phyloP scores from a whole-genome alignment of 2,888 invertebrate genomes.

The Cephus pygmeus region DNA sequence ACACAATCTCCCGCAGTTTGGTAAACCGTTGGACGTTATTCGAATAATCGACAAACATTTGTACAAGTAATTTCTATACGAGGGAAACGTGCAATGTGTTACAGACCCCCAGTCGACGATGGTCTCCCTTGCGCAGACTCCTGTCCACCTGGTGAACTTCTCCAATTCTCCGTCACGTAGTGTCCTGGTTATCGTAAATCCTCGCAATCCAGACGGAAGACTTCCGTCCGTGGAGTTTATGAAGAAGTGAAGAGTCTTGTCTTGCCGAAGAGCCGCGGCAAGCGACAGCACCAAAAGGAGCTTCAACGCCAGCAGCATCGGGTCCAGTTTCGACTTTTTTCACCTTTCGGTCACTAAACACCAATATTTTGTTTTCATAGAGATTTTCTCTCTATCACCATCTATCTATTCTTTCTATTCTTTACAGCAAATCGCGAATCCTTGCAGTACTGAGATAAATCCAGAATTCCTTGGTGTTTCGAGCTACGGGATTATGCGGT shows the following conservation, averaged over 20 bases:
- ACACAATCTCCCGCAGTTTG: background rate
- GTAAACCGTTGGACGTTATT: background rate
- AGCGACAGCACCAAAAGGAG: constrained; percentile 45
- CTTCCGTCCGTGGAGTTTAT: background rate
- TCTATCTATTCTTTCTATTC: background rate
- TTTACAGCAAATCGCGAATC: background rate
- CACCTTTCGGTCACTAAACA: constrained; percentile 30
- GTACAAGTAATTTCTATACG: background rate
- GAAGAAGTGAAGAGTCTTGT: constrained; percentile 6
- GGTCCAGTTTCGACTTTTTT: constrained; percentile 36
- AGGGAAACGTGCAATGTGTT: background rate
- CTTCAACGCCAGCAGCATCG: constrained; percentile 48
- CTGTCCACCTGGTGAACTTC: constrained; percentile 49
- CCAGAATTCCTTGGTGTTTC: background rate
- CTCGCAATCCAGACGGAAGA: constrained; percentile 42
- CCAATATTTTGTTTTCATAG: background rate
- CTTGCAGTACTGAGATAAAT: background rate
- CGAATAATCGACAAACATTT: background rate
- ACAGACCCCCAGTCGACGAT: constrained; percentile 57
- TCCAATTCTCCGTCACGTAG: constrained; percentile 79
- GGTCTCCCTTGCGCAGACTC: constrained; percentile 57
- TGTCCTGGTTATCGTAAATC: constrained; percentile 75
- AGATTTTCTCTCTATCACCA: background rate
- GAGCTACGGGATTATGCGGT: background rate
- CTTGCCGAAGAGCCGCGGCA: constrained; percentile 40